Evolutionary conservation across 1,140 invertebrate genomes (phyloP), one percentile per base, ranked within the genome.

Genomic region (Probaryconus sp.): DNA sequence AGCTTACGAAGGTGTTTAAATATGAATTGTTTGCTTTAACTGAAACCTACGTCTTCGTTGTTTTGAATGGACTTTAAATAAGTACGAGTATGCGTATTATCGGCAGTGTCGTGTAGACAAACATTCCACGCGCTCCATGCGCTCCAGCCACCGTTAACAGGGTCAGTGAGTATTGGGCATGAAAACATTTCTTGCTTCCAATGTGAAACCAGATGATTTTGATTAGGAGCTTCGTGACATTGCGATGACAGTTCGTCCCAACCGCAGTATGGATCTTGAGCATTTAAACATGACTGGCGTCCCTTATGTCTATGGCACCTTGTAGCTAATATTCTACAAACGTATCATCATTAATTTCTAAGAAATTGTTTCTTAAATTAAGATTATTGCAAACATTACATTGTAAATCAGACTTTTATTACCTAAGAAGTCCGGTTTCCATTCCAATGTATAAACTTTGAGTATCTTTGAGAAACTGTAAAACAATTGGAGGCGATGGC

Each of bases 241-340:
- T 86, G 83, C 43, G 94, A 90, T 3, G 90, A 84, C 2, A 91
- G 88, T 50, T 93, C 92, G 83, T 97, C 93, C 96, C 96, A 98
- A 0, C 95, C 97, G 85, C 97, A 98, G 82, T 98, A 96, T 0
- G 97, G 97, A 86, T 98, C 97, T 87, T 93, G 93, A 0, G 96
- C 93, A 76, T 93, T 92, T 11, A 96, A 77, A 83, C 97, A 98
- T 1, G 92, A 90, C 2, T 90, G 86, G 26, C 91, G 90, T 0
- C 89, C 92, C 10, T 87, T 88, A 84, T 96, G 93, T 1, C 94
- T 89, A 14, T 87, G 86, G 81, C 96, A 98, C 42, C 95, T 93
- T 38, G 93, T 90, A 0, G 94, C 91, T 0, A 93, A 90, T 21
- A 97, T 89, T 26, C 93, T 87, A 28, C 33, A 14, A 43, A 55